phyloP scores from a whole-genome alignment of 2,113 vertebrate species.

The Phoxinus phoxinus region DNA sequence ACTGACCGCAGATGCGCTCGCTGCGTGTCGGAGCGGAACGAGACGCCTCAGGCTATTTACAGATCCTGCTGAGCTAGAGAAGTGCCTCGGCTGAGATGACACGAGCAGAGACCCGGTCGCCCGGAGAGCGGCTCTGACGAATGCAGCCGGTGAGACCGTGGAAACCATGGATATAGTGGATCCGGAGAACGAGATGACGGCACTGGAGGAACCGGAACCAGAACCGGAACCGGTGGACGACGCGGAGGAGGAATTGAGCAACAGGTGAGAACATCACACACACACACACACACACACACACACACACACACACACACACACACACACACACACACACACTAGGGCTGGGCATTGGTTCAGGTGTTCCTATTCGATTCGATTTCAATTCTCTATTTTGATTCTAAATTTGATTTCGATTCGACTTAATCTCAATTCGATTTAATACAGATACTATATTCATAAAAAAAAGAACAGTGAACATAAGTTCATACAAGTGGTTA shows the following conservation, averaged over 20 bases:
- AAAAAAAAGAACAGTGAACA: too few species aligned
- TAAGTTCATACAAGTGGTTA: too few species aligned
- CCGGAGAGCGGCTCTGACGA: slow-evolving; percentile 18
- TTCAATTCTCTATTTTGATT: too few species aligned
- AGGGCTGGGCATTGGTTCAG: too few species aligned
- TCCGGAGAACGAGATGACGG: slow-evolving; percentile 71
- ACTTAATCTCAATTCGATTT: too few species aligned
- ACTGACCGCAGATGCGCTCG: neutral
- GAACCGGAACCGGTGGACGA: slow-evolving; percentile 57
- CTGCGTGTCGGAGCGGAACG: slow-evolving; percentile 20
- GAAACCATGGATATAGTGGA: slow-evolving; percentile 72
- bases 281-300: too few species aligned
- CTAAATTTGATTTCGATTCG: too few species aligned
- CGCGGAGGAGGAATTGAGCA: slow-evolving; percentile 79
- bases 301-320: neutral
- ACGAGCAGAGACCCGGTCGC: slow-evolving; percentile 29
- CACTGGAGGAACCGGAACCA: slow-evolving; percentile 66
- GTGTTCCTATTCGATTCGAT: too few species aligned
- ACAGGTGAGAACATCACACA: slow-evolving; percentile 78
- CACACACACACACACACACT: too few species aligned
- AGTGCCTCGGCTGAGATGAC: slow-evolving; percentile 54
- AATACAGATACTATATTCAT: too few species aligned
- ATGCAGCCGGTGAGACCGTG: slow-evolving; percentile 43
- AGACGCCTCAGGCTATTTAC: slow-evolving; percentile 88
- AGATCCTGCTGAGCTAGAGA: slow-evolving; percentile 85